Evolutionary conservation across 30 jellyfish, hydroid and myxozoan genomes (phyloP).

Genomic region (Hydractinia echinata): DNA sequence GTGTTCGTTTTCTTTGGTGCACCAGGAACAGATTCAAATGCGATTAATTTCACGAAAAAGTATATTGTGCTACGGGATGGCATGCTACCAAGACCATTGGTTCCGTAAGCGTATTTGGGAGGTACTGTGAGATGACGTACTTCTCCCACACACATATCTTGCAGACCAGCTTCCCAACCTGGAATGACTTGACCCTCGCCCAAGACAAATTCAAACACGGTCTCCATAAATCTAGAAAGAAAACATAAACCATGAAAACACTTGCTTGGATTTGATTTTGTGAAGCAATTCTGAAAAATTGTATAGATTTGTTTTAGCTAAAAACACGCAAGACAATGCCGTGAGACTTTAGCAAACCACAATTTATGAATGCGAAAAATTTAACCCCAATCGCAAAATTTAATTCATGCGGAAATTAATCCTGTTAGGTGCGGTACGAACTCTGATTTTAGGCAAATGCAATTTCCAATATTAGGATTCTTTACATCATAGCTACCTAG

Average conservation of each 20-base stretch:
- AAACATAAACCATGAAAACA: too few relatives aligned
- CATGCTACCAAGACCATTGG: conserved; percentile 58
- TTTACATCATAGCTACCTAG: background rate
- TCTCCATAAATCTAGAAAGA: conserved; percentile 14
- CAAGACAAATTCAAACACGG: conserved; percentile 66
- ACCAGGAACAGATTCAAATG: conserved; percentile 55
- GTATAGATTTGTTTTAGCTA: too few relatives aligned
- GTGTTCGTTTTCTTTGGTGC: conserved; percentile 59
- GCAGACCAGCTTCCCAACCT: conserved; percentile 91
- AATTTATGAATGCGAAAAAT: too few relatives aligned
- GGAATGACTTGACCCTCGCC: conserved; percentile 82
- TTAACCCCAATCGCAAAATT: too few relatives aligned
- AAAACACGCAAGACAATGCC: too few relatives aligned
- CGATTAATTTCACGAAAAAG: conserved; percentile 54
- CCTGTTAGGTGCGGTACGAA: too few relatives aligned
- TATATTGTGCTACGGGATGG: conserved; percentile 79
- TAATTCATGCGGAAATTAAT: too few relatives aligned
- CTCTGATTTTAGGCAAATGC: background rate
- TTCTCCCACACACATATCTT: conserved; percentile 96
- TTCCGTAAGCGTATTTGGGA: conserved; percentile 88
- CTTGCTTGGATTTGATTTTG: too few relatives aligned
- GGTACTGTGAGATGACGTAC: conserved; percentile 75
- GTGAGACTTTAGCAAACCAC: too few relatives aligned
- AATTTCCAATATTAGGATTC: conserved; percentile 1
- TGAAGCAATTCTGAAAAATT: too few relatives aligned